Conservation (phyloP, 64 coral and sea anemone genomes). For the Trachythela sp. region DNA sequence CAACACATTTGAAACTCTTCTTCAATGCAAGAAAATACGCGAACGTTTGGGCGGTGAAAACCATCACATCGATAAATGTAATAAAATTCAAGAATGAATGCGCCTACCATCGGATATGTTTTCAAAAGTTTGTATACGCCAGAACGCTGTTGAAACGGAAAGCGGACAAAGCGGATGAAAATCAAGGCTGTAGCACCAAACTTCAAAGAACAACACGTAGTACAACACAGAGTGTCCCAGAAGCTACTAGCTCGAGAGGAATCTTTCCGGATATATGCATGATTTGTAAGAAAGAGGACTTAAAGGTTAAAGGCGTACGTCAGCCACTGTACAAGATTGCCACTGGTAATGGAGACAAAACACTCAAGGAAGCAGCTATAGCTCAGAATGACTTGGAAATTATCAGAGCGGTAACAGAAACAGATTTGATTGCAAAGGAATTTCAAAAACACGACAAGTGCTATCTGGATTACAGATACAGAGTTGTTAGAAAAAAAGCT, state of each 20-base stretch:
- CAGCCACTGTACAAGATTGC: neutral
- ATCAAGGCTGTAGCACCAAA: too few species aligned
- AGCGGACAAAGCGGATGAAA: neutral
- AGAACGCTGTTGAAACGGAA: neutral
- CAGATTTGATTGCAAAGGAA: slow-evolving; percentile 21
- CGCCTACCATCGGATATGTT: neutral
- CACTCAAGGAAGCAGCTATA: neutral
- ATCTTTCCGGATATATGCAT: slow-evolving; percentile 1
- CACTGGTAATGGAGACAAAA: neutral
- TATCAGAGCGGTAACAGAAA: neutral
- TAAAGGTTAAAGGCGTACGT: neutral
- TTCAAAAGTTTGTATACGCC: neutral
- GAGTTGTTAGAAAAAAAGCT: neutral
- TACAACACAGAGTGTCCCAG: neutral
- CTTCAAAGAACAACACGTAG: neutral
- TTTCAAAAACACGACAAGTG: slow-evolving; percentile 17
- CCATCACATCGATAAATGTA: too few species aligned
- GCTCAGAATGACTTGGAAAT: neutral
- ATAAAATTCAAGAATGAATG: too few species aligned
- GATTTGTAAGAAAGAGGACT: too few species aligned
- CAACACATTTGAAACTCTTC: too few species aligned
- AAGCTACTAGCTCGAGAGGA: neutral
- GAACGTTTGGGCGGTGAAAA: too few species aligned
- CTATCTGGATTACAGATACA: neutral
- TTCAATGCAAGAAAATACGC: too few species aligned